Evolutionary conservation across 1,140 invertebrate species (phyloP).

Genomic region (Megalonaias nervosa): DNA sequence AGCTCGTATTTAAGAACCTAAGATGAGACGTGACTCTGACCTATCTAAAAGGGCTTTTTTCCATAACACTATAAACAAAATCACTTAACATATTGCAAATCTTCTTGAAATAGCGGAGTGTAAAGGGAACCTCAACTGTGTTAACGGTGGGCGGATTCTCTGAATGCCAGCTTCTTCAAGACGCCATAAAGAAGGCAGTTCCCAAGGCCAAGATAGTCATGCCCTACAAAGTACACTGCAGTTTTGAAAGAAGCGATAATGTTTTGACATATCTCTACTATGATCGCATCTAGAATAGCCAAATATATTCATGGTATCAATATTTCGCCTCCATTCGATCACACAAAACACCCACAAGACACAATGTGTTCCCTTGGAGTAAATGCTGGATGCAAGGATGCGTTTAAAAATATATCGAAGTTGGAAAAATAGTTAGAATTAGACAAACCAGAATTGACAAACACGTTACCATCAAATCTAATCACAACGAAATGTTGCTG

Average conservation of each 20-base stretch:
- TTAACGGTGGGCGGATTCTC: conserved; percentile 46
- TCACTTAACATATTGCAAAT: conserved; percentile 25
- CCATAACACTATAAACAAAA: conserved; percentile 11
- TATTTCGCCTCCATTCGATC: conserved; percentile 29
- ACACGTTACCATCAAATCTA: conserved; percentile 19
- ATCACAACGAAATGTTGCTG: conserved; percentile 28
- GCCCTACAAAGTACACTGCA: conserved; percentile 28
- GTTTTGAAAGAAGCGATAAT: conserved; percentile 42
- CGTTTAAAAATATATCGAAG: conserved; percentile 30
- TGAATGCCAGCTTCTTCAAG: conserved; percentile 37
- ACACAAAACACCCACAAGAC: conserved; percentile 16
- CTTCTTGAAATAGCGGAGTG: conserved; percentile 23
- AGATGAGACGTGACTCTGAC: conserved; percentile 15
- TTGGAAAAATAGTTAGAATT: conserved; percentile 17
- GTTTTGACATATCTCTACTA: conserved; percentile 32
- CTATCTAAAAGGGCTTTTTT: conserved; percentile 24
- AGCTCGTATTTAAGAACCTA: conserved; percentile 37
- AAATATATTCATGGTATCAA: not conserved
- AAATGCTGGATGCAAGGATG: conserved; percentile 21
- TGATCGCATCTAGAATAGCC: conserved; percentile 5
- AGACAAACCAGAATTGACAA: conserved; percentile 18
- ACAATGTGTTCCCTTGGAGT: conserved; percentile 17
- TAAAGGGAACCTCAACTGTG: conserved; percentile 19
- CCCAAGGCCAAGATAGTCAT: conserved; percentile 22
- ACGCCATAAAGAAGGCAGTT: conserved; percentile 28